These are phyloP conservation scores for Buteo buteo DNA, from an alignment of 2,113 vertebrate genomes.

Conservation along the genomic window DNA sequence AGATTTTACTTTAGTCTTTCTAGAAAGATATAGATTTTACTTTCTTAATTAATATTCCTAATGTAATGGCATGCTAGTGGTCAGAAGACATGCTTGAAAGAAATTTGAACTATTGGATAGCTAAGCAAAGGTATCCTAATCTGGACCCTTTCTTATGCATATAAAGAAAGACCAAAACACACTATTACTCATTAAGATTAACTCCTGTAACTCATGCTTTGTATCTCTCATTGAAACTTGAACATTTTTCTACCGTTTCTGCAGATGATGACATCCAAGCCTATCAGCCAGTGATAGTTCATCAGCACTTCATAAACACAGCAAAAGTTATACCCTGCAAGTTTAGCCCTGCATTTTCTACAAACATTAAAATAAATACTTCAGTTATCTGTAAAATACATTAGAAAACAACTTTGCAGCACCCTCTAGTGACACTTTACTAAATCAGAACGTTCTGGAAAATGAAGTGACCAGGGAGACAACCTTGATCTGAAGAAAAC, in stretches of 20 bases:
- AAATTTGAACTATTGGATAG: not conserved
- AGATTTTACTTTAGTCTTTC: not conserved
- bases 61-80: not conserved
- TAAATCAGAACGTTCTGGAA: constrained; percentile 40
- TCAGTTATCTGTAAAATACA: not conserved
- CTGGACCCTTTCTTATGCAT: not conserved
- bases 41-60: not conserved
- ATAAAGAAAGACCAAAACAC: not conserved
- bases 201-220: not conserved
- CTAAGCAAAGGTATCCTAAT: not conserved
- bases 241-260: not conserved
- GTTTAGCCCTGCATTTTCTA: not conserved
- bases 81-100: not conserved
- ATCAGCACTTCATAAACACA: not conserved
- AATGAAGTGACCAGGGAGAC: not conserved
- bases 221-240: not conserved
- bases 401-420: not conserved
- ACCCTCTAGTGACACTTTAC: not conserved
- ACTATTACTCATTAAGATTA: not conserved
- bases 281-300: not conserved
- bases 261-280: not conserved
- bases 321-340: not conserved
- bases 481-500: not conserved
- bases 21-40: not conserved
- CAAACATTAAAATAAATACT: not conserved